A percentile compares a stretch with the other conserved stretches of the same genome.
These are phyloP conservation scores for Mycetomoellerius zeteki DNA, from an alignment of 1,140 invertebrate genomes.

Conservation along the genomic window DNA sequence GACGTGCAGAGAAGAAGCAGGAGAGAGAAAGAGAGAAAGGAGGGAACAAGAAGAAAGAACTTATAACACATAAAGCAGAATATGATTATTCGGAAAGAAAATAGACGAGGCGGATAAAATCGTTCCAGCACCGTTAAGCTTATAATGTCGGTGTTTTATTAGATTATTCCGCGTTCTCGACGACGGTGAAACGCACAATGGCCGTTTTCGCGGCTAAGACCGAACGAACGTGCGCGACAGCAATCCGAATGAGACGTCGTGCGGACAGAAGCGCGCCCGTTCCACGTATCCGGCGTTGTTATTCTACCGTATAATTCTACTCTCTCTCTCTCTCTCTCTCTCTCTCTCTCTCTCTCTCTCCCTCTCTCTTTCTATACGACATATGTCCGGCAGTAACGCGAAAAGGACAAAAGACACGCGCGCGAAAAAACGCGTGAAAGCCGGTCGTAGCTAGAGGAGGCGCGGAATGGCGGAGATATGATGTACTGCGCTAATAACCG, in stretches of 20 bases:
- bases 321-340: too few relatives aligned
- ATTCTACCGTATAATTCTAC: conserved; percentile 2
- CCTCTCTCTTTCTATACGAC: neutral
- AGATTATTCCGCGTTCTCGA: conserved; percentile 35
- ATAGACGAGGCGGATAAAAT: conserved; percentile 53
- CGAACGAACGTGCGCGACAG: conserved; percentile 43
- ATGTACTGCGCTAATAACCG: conserved; percentile 84
- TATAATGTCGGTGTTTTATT: conserved; percentile 54
- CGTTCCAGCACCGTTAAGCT: conserved; percentile 42
- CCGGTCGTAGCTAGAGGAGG: conserved; percentile 16
- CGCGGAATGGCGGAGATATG: conserved; percentile 72
- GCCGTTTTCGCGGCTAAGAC: conserved; percentile 35
- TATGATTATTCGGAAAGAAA: conserved; percentile 32
- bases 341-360: neutral
- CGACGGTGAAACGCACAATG: conserved; percentile 20
- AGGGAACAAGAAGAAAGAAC: neutral
- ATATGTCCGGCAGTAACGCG: conserved; percentile 13
- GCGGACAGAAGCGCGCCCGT: neutral
- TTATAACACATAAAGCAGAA: neutral
- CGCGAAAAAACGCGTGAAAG: conserved; percentile 40
- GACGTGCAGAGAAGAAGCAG: neutral
- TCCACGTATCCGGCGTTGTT: neutral
- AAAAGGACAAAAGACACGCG: conserved; percentile 41
- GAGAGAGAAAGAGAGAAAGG: neutral
- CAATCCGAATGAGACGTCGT: conserved; percentile 34